phyloP scores from a whole-genome alignment of 2,113 vertebrate species.

The Sceloporus undulatus region DNA sequence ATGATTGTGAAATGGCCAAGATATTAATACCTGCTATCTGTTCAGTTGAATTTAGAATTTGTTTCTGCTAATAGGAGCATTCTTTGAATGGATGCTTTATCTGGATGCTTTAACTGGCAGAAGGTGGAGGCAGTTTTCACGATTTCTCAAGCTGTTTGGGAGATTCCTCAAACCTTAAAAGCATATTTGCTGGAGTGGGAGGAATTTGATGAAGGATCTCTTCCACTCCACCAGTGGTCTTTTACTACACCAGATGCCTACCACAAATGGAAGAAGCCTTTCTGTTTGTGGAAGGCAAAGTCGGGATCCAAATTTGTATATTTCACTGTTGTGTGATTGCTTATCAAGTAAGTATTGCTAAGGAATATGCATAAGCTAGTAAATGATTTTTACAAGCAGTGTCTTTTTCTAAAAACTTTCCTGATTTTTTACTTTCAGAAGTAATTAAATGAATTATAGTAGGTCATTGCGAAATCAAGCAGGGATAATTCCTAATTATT shows the following conservation, averaged over 20 bases:
- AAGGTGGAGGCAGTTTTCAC: no score
- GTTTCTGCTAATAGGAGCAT: not conserved
- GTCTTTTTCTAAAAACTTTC: not conserved
- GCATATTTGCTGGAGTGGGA: no score
- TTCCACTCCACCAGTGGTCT: not conserved
- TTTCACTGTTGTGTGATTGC: accelerated
- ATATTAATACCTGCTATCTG: not conserved
- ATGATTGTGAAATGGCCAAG: slow-evolving; percentile 25
- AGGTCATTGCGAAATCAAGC: not conserved
- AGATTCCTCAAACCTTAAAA: not conserved
- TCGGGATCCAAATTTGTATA: not conserved
- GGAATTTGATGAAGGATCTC: not conserved
- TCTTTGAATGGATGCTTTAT: not conserved
- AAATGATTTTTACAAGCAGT: not conserved
- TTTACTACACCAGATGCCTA: not conserved
- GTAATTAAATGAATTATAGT: slow-evolving; percentile 10
- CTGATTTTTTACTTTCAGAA: not conserved
- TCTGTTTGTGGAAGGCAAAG: not conserved
- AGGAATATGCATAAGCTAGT: not conserved
- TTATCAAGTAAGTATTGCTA: not conserved
- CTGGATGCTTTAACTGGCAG: no score
- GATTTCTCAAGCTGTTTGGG: not conserved
- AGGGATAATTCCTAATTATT: not conserved
- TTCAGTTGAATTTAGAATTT: not conserved
- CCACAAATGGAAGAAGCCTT: not conserved